Evolutionary conservation across 2,113 vertebrate species (phyloP).

Genomic region (Reinhardtius hippoglossoides): DNA sequence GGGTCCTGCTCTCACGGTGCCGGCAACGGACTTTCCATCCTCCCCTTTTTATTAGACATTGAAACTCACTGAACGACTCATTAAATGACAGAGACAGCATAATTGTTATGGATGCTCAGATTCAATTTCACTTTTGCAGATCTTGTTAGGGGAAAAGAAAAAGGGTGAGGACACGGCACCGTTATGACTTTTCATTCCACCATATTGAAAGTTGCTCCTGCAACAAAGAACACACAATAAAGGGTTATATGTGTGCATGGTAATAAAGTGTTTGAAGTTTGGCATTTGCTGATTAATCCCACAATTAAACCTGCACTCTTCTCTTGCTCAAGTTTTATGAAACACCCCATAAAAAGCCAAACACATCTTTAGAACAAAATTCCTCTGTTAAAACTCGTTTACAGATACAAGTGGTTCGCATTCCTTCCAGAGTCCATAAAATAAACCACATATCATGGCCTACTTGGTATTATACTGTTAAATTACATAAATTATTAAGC

Average conservation of each 20-base stretch:
- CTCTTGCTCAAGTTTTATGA: constrained; percentile 63
- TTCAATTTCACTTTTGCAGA: constrained; percentile 41
- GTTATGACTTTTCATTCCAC: constrained; percentile 27
- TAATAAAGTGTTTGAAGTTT: constrained; percentile 67
- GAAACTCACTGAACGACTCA: constrained; percentile 32
- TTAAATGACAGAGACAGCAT: constrained; percentile 44
- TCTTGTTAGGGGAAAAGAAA: constrained; percentile 30
- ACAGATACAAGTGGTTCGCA: constrained; percentile 44
- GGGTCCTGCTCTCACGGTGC: constrained; percentile 47
- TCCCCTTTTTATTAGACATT: constrained; percentile 32
- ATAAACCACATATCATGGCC: constrained; percentile 50
- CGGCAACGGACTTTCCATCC: constrained; percentile 31
- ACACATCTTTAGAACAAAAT: constrained; percentile 60
- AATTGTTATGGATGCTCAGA: constrained; percentile 32
- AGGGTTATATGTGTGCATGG: constrained; percentile 30
- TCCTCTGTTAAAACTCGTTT: constrained; percentile 61
- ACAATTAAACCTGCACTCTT: constrained; percentile 50
- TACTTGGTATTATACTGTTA: constrained; percentile 55
- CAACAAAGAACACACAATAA: constrained; percentile 53
- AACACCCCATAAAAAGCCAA: constrained; percentile 70
- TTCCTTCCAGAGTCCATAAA: constrained; percentile 56
- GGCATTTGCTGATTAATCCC: constrained; percentile 53
- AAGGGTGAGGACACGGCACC: constrained; percentile 9
- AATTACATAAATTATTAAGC: constrained; percentile 44
- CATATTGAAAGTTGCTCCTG: constrained; percentile 42